Evolutionary conservation across 2,113 vertebrate species (phyloP).

Genomic region (Alligator sinensis): DNA sequence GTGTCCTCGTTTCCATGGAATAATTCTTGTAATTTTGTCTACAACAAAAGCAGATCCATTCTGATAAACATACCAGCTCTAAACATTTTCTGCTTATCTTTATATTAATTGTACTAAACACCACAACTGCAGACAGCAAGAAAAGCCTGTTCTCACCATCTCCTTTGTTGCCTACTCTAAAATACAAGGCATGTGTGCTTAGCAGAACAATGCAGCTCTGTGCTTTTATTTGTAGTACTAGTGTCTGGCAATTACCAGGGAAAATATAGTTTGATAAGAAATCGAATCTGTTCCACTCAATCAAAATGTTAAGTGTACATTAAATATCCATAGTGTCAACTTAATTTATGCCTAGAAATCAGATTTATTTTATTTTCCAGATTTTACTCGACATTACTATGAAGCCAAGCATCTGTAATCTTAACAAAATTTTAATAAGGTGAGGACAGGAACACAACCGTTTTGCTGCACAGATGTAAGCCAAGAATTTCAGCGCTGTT

Average conservation of each 20-base stretch:
- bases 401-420: neutral
- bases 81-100: slow-evolving; percentile 27
- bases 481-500: neutral
- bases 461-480: neutral
- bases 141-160: slow-evolving; percentile 7
- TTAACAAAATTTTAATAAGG: neutral
- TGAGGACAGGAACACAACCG: neutral
- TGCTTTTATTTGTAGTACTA: slow-evolving; percentile 47
- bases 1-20: slow-evolving; percentile 98
- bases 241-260: slow-evolving; percentile 49
- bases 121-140: slow-evolving; percentile 28
- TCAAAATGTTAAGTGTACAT: slow-evolving; percentile 8
- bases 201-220: slow-evolving; percentile 50
- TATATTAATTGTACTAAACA: neutral
- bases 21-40: slow-evolving; percentile 99
- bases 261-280: slow-evolving; percentile 52
- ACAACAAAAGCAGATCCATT: slow-evolving; percentile 70
- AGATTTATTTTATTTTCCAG: neutral
- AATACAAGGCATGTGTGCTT: slow-evolving; percentile 44
- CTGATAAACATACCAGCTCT: neutral
- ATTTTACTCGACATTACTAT: neutral
- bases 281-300: slow-evolving; percentile 22
- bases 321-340: neutral
- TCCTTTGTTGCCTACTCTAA: slow-evolving; percentile 58
- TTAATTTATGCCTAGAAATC: slow-evolving; percentile 9